Conservation (phyloP, 2,113 vertebrate genomes). For the Ammodytes dubius region DNA sequence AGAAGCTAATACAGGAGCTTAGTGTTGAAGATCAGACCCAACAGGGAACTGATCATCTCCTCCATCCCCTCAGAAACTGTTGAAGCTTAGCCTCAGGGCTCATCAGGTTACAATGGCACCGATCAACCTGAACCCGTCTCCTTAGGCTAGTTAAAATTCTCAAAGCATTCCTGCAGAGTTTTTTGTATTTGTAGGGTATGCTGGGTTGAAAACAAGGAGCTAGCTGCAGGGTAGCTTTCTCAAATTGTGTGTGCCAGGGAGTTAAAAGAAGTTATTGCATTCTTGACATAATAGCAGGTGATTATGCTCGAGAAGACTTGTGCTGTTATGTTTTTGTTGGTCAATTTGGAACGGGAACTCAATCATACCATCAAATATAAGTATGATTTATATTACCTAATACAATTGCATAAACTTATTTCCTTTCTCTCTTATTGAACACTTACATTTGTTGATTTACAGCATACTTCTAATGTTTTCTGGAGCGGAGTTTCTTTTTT, state of each 20-base stretch:
- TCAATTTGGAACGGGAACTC: slow-evolving; percentile 5
- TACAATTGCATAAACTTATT: slow-evolving; percentile 3
- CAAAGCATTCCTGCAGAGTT: slow-evolving; percentile 69
- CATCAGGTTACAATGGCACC: slow-evolving; percentile 78
- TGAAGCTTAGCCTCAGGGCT: slow-evolving; percentile 66
- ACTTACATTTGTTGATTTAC: not conserved
- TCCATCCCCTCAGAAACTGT: slow-evolving; percentile 70
- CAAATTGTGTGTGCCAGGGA: slow-evolving; percentile 57
- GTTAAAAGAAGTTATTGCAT: slow-evolving; percentile 67
- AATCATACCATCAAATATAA: slow-evolving; percentile 7
- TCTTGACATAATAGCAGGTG: slow-evolving; percentile 68
- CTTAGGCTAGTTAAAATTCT: slow-evolving; percentile 62
- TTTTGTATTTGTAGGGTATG: slow-evolving; percentile 57
- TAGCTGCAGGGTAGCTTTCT: slow-evolving; percentile 65
- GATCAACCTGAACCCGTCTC: slow-evolving; percentile 65
- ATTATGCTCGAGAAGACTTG: slow-evolving; percentile 61
- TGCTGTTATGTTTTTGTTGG: slow-evolving; percentile 25
- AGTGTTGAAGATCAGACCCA: slow-evolving; percentile 38
- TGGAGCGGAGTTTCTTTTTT: too few relatives aligned
- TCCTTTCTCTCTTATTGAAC: not conserved
- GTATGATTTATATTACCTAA: not conserved
- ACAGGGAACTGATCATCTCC: slow-evolving; percentile 59
- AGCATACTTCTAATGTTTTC: not conserved
- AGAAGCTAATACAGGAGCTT: not conserved
- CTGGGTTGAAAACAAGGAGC: slow-evolving; percentile 58